Conservation (phyloP, 2,888 invertebrate genomes). For the Lamellibrachia columna region DNA sequence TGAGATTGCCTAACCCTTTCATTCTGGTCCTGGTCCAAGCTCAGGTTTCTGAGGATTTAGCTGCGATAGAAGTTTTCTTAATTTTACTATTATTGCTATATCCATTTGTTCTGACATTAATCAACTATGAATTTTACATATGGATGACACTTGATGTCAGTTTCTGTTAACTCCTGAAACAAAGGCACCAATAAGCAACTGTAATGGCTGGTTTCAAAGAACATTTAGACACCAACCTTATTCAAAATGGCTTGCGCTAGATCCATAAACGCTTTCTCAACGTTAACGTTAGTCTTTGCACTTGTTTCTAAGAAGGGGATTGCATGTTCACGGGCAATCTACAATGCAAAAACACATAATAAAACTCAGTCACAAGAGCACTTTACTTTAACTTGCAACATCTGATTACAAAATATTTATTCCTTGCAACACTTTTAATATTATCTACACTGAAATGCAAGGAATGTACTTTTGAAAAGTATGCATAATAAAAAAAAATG, state of each 20-base stretch:
- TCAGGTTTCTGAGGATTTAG: too few species aligned
- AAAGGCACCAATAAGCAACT: not conserved
- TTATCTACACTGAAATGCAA: not conserved
- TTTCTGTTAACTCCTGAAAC: too few species aligned
- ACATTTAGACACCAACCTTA: conserved; percentile 69
- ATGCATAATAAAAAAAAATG: not conserved
- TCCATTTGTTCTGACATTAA: too few species aligned
- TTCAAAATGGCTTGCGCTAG: conserved; percentile 93
- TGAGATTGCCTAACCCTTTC: too few species aligned
- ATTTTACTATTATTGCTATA: too few species aligned
- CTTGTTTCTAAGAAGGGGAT: conserved; percentile 98
- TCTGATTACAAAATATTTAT: too few species aligned
- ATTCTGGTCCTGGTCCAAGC: too few species aligned
- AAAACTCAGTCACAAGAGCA: not conserved
- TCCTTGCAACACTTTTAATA: not conserved
- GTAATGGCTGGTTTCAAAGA: not conserved
- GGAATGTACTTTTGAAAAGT: not conserved
- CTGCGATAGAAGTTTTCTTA: too few species aligned
- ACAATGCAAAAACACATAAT: conserved; percentile 48
- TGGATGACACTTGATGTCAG: too few species aligned
- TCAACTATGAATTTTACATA: too few species aligned
- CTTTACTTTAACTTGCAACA: too few species aligned
- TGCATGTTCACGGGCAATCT: conserved; percentile 95
- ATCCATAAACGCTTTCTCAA: conserved; percentile 94
- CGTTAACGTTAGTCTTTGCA: conserved; percentile 96